A percentile compares a stretch with the other conserved stretches of the same genome.
Evolutionary conservation across 2,113 vertebrate species (phyloP).

Genomic region (Athene cunicularia): DNA sequence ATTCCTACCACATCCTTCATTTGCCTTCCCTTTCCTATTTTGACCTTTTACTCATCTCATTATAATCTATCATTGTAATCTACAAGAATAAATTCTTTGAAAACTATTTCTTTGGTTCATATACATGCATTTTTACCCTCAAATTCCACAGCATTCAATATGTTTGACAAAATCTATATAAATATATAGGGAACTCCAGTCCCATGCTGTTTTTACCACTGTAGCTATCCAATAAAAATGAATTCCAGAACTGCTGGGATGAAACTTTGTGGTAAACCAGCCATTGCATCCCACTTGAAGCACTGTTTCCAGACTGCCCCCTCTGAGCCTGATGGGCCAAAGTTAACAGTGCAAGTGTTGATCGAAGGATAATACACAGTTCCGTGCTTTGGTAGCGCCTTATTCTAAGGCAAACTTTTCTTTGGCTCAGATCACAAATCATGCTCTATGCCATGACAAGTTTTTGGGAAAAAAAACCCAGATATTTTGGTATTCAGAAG

Average conservation of each 20-base stretch:
- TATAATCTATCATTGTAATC: neutral
- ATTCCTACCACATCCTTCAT: neutral
- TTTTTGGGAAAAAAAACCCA: neutral
- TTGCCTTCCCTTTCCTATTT: neutral
- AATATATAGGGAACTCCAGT: neutral
- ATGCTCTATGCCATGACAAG: neutral
- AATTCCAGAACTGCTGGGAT: neutral
- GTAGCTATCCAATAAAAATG: neutral
- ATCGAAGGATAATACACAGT: neutral
- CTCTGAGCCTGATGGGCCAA: neutral
- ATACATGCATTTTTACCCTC: neutral
- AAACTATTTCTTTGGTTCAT: neutral
- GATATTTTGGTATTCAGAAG: neutral
- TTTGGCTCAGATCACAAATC: neutral
- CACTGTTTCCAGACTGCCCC: neutral
- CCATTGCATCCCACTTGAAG: neutral
- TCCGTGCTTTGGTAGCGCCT: neutral
- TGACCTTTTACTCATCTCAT: neutral
- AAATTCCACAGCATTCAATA: neutral
- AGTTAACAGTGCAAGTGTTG: neutral
- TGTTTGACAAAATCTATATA: neutral
- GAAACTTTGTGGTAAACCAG: neutral
- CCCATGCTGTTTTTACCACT: neutral
- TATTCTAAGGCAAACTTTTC: neutral
- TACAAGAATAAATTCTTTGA: neutral